Conservation (phyloP, 1,140 invertebrate species). For the Diorhabda carinulata region DNA sequence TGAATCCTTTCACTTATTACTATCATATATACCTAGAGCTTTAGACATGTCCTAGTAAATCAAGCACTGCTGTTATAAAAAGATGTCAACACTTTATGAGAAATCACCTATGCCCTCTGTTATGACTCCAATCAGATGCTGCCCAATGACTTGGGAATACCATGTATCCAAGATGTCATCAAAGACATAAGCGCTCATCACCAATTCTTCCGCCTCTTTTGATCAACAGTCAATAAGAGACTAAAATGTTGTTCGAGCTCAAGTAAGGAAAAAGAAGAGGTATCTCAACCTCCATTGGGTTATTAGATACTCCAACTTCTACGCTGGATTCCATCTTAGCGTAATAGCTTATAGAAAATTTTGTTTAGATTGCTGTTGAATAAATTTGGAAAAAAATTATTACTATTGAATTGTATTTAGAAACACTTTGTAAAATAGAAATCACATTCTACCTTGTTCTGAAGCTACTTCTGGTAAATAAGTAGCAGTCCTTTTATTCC, state of each 20-base stretch:
- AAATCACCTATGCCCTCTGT: not conserved
- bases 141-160: constrained; percentile 3
- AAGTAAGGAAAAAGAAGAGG: too few relatives aligned
- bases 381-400: too few relatives aligned
- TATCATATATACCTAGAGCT: not conserved
- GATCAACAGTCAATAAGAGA: too few relatives aligned
- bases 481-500: constrained; percentile 92
- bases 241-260: too few relatives aligned
- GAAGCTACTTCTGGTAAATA: constrained; percentile 96
- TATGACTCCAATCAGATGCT: not conserved
- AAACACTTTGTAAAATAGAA: too few relatives aligned
- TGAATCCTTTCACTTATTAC: not conserved
- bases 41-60: not conserved
- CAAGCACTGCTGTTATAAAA: not conserved
- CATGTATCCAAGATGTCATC: not conserved
- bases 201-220: too few relatives aligned
- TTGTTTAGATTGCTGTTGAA: too few relatives aligned
- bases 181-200: not conserved
- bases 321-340: too few relatives aligned
- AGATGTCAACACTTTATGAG: not conserved
- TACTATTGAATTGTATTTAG: too few relatives aligned
- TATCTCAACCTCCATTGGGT: too few relatives aligned
- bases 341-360: too few relatives aligned
- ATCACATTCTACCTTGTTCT: constrained; percentile 78
- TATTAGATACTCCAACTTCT: too few relatives aligned